Percentiles rank a stretch among this genome's conserved stretches.
These are phyloP conservation scores for Drosophila rufa DNA, from an alignment of 1,140 invertebrate genomes.

Conservation along the genomic window DNA sequence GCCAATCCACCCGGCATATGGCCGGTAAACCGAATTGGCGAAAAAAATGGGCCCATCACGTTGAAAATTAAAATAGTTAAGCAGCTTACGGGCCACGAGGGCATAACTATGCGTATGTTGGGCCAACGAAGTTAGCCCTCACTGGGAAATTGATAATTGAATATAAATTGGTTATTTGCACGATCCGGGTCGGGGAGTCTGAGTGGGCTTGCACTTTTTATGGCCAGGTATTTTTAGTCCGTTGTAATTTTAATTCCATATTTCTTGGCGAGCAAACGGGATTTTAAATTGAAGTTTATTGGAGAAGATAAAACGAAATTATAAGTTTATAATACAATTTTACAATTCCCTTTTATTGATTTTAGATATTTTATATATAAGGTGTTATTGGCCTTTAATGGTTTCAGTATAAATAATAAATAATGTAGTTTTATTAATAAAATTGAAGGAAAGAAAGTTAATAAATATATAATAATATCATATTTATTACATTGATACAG, in stretches of 20 bases:
- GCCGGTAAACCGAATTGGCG: slow-evolving; percentile 11
- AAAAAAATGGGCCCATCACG: slow-evolving; percentile 37
- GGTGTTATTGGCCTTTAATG: too few relatives aligned
- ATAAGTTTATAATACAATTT: too few relatives aligned
- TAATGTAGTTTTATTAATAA: background rate
- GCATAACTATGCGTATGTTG: slow-evolving; percentile 21
- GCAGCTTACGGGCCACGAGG: slow-evolving; percentile 32
- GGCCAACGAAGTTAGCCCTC: slow-evolving; percentile 1
- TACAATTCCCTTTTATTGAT: background rate
- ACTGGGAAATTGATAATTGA: slow-evolving; percentile 33
- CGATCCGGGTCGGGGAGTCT: background rate
- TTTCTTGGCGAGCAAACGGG: background rate
- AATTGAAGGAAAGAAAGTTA: too few relatives aligned
- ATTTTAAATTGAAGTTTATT: slow-evolving; percentile 1
- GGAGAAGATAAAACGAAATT: background rate
- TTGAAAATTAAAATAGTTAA: slow-evolving; percentile 58
- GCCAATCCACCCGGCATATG: slow-evolving; percentile 46
- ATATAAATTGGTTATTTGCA: slow-evolving; percentile 33
- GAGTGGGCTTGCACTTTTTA: background rate
- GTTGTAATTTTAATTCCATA: slow-evolving; percentile 3
- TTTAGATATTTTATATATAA: background rate
- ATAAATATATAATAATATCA: too few relatives aligned
- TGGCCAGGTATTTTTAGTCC: background rate
- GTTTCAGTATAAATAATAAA: background rate
- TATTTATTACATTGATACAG: background rate